A percentile compares a stretch with the other conserved stretches of the same genome.
Evolutionary conservation across 37 sponge, comb jelly and placozoan genomes (phyloP).

Genomic region (Chondrosia reniformis): DNA sequence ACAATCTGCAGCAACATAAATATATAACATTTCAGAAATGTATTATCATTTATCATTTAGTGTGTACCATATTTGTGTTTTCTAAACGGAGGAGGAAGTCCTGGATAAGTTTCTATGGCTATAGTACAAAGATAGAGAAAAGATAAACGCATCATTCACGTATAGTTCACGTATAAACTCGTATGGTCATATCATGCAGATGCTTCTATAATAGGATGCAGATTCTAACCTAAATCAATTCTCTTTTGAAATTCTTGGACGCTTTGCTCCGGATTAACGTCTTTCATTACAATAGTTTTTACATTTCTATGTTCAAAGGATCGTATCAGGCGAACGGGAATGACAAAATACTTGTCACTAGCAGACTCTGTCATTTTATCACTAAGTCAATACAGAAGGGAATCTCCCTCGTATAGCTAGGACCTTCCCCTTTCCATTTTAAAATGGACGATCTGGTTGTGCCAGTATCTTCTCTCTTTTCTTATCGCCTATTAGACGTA

Average conservation of each 20-base stretch:
- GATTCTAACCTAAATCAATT: conserved; percentile 3
- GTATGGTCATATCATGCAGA: background rate
- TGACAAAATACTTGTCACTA: background rate
- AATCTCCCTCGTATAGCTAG: background rate
- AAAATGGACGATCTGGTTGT: conserved; percentile 14
- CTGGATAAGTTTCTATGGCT: background rate
- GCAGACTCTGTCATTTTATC: background rate
- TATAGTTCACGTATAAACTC: background rate
- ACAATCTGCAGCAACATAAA: conserved; percentile 25
- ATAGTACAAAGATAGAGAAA: background rate
- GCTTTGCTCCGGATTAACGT: background rate
- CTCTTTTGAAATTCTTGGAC: conserved; percentile 5
- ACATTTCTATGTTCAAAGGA: conserved; percentile 58
- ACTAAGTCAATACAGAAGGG: background rate
- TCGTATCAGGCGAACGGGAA: conserved; percentile 41
- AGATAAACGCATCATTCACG: background rate
- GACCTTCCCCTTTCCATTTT: too few species aligned
- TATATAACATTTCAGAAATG: background rate
- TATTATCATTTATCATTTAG: background rate
- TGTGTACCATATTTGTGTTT: conserved; percentile 49
- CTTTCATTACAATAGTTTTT: conserved; percentile 3
- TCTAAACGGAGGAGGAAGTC: conserved; percentile 42
- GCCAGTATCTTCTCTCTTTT: conserved; percentile 50
- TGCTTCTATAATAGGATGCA: background rate
- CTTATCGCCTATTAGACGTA: conserved; percentile 56